Evolutionary conservation across 2,113 vertebrate genomes (phyloP).

Genomic region (Siphamia tubifer): DNA sequence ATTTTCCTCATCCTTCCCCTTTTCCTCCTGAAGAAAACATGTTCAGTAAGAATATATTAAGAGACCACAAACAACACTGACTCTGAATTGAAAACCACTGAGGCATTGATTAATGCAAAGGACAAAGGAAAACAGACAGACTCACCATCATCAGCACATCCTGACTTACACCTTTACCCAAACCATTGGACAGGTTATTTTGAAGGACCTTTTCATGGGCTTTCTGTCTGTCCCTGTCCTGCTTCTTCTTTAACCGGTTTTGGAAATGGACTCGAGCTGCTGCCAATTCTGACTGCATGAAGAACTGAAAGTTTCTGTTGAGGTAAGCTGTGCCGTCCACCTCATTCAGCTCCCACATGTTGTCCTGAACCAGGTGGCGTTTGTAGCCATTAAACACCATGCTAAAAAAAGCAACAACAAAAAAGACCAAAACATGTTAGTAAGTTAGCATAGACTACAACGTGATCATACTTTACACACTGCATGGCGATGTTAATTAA

Average conservation of each 20-base stretch:
- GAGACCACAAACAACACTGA: neutral
- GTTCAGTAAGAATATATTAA: neutral
- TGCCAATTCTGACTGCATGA: conserved; percentile 75
- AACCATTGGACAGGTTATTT: conserved; percentile 41
- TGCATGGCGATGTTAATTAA: conserved; percentile 61
- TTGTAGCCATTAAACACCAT: conserved; percentile 84
- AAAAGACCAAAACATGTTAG: no score
- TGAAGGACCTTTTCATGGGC: neutral
- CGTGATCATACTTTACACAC: no score
- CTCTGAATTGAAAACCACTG: neutral
- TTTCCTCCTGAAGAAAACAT: conserved; percentile 81
- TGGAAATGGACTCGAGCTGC: conserved; percentile 76
- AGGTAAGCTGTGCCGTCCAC: conserved; percentile 63
- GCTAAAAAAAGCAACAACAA: no score
- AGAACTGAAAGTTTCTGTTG: conserved; percentile 69
- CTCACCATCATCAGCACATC: conserved; percentile 89
- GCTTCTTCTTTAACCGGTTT: conserved; percentile 55
- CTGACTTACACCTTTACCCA: conserved; percentile 86
- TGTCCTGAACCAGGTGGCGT: conserved; percentile 86
- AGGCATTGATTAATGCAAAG: neutral
- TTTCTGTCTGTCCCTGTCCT: neutral
- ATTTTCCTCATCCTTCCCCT: conserved; percentile 50
- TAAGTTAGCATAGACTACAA: neutral
- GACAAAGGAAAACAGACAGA: neutral
- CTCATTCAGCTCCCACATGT: conserved; percentile 87